Conservation (phyloP, 2,113 vertebrate genomes). For the Aleadryas rufinucha region DNA sequence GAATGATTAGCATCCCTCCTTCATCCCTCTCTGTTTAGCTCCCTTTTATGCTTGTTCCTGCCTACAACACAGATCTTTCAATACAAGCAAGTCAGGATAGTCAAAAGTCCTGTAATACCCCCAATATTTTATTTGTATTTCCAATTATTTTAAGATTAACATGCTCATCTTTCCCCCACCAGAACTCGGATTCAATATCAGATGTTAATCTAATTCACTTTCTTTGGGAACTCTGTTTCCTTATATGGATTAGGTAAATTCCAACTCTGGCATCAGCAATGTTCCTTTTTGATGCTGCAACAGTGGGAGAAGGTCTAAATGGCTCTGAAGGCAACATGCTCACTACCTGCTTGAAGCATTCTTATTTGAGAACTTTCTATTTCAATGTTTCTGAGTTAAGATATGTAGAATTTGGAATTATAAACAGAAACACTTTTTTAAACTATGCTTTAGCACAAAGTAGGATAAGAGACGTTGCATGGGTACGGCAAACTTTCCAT, state of each 20-base stretch:
- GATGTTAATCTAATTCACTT: neutral
- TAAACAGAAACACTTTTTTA: neutral
- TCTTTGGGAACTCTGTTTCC: neutral
- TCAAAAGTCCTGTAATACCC: neutral
- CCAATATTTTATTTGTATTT: neutral
- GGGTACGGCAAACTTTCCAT: neutral
- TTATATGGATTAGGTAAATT: neutral
- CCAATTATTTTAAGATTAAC: neutral
- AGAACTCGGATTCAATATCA: neutral
- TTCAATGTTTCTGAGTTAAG: neutral
- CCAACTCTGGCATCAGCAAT: neutral
- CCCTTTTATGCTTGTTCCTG: neutral
- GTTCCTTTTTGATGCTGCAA: neutral
- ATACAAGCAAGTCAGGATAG: neutral
- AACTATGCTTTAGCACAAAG: neutral
- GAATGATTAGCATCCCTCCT: neutral
- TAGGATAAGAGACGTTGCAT: neutral
- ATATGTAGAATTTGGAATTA: neutral
- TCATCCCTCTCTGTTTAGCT: neutral
- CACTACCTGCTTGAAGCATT: neutral
- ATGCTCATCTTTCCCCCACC: neutral
- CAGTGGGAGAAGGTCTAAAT: neutral
- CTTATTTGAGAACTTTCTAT: neutral
- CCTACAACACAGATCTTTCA: neutral
- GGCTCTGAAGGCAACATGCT: neutral